These are phyloP conservation scores for Lophotriccus pileatus DNA, from an alignment of 2,797 vertebrate species.

Conservation along the genomic window DNA sequence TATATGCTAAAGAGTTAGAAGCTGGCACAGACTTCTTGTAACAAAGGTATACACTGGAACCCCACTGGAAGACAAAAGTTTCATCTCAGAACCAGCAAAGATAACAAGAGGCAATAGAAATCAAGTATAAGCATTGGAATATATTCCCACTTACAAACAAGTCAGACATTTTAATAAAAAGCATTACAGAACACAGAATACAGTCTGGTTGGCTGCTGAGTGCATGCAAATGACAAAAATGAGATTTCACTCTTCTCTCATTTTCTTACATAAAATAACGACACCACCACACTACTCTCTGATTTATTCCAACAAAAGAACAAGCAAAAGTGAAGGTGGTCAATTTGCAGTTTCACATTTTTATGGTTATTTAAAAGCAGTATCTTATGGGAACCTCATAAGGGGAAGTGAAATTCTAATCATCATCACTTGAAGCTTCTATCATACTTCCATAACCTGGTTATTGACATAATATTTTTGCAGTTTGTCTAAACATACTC, in stretches of 20 bases:
- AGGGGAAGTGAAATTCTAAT: neutral
- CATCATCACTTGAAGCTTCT: neutral
- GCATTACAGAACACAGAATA: neutral
- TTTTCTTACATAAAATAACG: neutral
- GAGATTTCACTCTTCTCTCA: neutral
- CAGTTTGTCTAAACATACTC: neutral
- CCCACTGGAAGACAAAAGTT: slow-evolving; percentile 88
- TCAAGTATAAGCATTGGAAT: neutral
- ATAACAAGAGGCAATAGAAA: neutral
- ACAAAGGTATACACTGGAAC: slow-evolving; percentile 95
- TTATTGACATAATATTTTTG: neutral
- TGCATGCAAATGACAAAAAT: neutral
- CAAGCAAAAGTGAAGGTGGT: neutral
- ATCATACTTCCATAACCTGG: neutral
- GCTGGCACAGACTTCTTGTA: slow-evolving; percentile 98
- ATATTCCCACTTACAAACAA: neutral
- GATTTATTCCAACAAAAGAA: neutral
- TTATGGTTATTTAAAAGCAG: neutral
- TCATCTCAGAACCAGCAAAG: neutral
- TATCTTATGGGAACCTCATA: neutral
- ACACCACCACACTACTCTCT: neutral
- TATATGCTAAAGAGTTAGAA: slow-evolving; percentile 94
- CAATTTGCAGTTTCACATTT: neutral
- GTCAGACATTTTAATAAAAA: neutral
- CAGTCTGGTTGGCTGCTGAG: neutral